Conservation (phyloP, 1,140 invertebrate genomes). For the Drosophila sp. region DNA sequence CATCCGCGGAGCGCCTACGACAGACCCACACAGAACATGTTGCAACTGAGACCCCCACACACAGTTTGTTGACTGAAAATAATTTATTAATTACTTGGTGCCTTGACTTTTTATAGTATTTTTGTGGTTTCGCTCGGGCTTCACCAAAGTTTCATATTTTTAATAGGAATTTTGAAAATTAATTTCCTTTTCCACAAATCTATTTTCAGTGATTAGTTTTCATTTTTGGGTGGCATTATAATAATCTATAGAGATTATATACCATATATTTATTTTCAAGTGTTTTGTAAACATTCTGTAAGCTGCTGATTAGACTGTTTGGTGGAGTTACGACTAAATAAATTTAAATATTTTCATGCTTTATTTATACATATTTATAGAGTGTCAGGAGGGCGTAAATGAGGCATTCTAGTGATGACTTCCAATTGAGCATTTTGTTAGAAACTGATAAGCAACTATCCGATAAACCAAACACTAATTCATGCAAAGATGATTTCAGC, state of each 20-base stretch:
- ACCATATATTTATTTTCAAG: conserved; percentile 32
- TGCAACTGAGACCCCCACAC: conserved; percentile 58
- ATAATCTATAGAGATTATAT: conserved; percentile 24
- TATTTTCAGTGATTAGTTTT: conserved; percentile 16
- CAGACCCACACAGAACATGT: conserved; percentile 46
- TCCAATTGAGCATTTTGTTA: conserved; percentile 13
- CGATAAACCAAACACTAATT: too few species aligned
- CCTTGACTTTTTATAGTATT: conserved; percentile 47
- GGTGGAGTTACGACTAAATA: not conserved
- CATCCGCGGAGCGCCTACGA: conserved; percentile 67
- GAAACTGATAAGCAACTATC: not conserved
- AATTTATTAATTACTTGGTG: conserved; percentile 77
- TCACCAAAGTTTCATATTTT: conserved; percentile 16
- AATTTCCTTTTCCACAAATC: conserved; percentile 52
- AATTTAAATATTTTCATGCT: conserved; percentile 3
- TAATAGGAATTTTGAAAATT: conserved; percentile 43
- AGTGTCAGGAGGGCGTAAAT: conserved; percentile 34
- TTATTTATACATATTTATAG: conserved; percentile 14
- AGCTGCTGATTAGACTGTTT: conserved; percentile 8
- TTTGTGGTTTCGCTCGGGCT: conserved; percentile 35
- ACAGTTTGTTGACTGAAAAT: conserved; percentile 78
- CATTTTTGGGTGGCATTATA: conserved; percentile 66
- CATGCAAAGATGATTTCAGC: too few species aligned
- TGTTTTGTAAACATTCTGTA: conserved; percentile 58
- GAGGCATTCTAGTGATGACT: conserved; percentile 46